A percentile compares a stretch with the other conserved stretches of the same genome.
phyloP scores from a whole-genome alignment of 2,888 invertebrate genomes.

The Limnephilus auricula region DNA sequence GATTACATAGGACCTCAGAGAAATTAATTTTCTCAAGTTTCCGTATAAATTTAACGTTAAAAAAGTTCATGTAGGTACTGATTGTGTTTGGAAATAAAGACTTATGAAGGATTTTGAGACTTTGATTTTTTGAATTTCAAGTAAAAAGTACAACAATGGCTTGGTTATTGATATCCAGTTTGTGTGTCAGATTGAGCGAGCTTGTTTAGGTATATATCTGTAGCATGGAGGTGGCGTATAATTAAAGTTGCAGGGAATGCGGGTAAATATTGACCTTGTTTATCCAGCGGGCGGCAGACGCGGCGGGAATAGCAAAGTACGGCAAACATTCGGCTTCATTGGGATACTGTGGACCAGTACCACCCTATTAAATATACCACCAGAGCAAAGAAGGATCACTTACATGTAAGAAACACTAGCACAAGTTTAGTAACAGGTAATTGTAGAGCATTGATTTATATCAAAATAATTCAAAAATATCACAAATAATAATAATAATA shows the following conservation, averaged over 20 bases:
- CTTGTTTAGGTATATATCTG: neutral
- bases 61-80: too few relatives aligned
- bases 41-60: too few relatives aligned
- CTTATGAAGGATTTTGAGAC: too few relatives aligned
- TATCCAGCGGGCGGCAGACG: constrained; percentile 60
- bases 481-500: too few relatives aligned
- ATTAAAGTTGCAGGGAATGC: constrained; percentile 62
- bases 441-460: neutral
- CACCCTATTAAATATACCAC: neutral
- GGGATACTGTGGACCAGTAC: constrained; percentile 20
- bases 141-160: neutral
- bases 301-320: constrained; percentile 59
- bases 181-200: neutral
- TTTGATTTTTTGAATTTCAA: neutral
- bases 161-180: neutral
- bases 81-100: too few relatives aligned
- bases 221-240: constrained; percentile 52
- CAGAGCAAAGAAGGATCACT: neutral
- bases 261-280: constrained; percentile 64
- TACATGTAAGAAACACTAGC: neutral
- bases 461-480: neutral
- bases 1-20: too few relatives aligned
- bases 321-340: constrained; percentile 57
- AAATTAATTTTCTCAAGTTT: too few relatives aligned
- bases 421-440: neutral